Evolutionary conservation across 1,140 invertebrate species (phyloP).

Genomic region (Prorops nasuta): DNA sequence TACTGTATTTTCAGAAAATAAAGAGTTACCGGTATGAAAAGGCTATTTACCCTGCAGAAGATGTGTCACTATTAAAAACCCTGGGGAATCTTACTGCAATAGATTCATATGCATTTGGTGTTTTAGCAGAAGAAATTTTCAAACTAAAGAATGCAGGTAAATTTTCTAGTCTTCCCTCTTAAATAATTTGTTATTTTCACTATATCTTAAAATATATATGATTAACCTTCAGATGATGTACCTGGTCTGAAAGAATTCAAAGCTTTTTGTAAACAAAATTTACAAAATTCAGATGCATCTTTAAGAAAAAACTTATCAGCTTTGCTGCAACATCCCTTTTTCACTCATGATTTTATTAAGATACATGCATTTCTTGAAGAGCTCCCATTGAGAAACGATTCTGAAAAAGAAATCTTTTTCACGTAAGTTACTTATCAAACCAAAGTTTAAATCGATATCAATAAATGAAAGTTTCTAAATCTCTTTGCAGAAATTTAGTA

Average conservation of each 20-base stretch:
- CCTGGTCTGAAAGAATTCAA: conserved; percentile 67
- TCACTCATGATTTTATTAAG: conserved; percentile 78
- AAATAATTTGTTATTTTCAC: neutral
- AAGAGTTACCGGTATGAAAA: conserved; percentile 68
- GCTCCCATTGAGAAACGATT: conserved; percentile 72
- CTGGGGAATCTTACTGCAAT: conserved; percentile 57
- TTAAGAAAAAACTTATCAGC: conserved; percentile 63
- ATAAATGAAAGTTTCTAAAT: conserved; percentile 9
- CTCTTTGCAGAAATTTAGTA: conserved; percentile 57
- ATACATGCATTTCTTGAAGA: conserved; percentile 80
- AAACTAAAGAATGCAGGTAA: conserved; percentile 62
- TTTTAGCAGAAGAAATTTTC: conserved; percentile 74
- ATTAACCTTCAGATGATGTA: conserved; percentile 62
- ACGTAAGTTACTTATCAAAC: conserved; percentile 45
- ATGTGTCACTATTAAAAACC: conserved; percentile 49
- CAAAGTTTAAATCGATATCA: neutral
- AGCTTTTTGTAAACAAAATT: conserved; percentile 63
- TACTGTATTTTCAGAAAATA: conserved; percentile 67
- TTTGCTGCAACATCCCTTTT: conserved; percentile 71
- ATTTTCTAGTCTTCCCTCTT: too few relatives aligned
- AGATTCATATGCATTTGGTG: conserved; percentile 79
- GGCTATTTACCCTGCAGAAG: conserved; percentile 71
- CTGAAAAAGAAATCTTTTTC: conserved; percentile 78
- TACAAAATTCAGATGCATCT: conserved; percentile 63
- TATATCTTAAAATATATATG: conserved; percentile 3